phyloP scores from a whole-genome alignment of 37 sponge, comb jelly and placozoan genomes.

The Mnemiopsis leidyi region DNA sequence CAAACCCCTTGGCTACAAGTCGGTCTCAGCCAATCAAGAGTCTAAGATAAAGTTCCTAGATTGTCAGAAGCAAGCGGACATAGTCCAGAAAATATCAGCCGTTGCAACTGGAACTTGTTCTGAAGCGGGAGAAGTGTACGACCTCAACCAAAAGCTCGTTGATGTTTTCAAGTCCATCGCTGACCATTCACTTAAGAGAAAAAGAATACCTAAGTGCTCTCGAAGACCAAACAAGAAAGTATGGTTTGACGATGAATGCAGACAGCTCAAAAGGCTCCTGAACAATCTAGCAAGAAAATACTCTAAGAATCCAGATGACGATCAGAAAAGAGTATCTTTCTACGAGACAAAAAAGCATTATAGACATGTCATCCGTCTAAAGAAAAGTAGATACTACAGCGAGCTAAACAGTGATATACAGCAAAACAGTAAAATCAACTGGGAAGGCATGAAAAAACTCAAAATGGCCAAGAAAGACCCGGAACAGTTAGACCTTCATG shows the following conservation, averaged over 20 bases:
- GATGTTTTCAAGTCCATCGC: neutral
- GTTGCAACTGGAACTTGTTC: neutral
- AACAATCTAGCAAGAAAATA: neutral
- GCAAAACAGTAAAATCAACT: neutral
- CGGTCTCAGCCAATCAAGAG: neutral
- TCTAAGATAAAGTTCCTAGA: neutral
- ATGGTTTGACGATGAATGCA: neutral
- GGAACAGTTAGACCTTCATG: neutral
- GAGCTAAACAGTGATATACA: neutral
- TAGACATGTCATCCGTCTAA: neutral
- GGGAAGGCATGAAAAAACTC: neutral
- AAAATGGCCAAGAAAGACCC: neutral
- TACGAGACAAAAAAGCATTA: neutral
- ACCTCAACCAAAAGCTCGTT: neutral
- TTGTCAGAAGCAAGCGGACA: neutral
- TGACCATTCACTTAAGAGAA: neutral
- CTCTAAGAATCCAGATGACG: neutral
- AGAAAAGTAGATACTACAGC: neutral
- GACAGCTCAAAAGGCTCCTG: neutral
- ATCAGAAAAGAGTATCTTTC: neutral
- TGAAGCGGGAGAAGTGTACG: neutral
- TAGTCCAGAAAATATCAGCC: neutral
- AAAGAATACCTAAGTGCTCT: neutral
- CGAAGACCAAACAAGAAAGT: neutral
- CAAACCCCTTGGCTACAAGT: neutral